Evolutionary conservation across 2,888 invertebrate genomes (phyloP).

Genomic region (Parnassius apollo): DNA sequence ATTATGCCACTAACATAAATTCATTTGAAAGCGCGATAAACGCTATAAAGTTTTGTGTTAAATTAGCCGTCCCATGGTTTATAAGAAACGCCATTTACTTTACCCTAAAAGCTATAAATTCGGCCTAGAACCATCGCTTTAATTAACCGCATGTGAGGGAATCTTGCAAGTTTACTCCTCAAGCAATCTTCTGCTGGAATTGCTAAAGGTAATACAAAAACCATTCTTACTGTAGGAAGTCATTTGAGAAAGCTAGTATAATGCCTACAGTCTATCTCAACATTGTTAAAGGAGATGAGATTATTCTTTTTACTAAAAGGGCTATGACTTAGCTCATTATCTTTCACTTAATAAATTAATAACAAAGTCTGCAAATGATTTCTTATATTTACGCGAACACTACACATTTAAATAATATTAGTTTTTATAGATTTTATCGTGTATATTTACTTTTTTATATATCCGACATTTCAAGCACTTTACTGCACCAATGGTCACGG

Average conservation of each 20-base stretch:
- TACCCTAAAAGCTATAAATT: constrained; percentile 26
- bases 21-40: constrained; percentile 25
- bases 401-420: too few species aligned
- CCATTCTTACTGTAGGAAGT: constrained; percentile 9
- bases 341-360: too few species aligned
- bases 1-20: constrained; percentile 21
- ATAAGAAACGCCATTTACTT: constrained; percentile 26
- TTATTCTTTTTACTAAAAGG: too few species aligned
- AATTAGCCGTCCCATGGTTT: constrained; percentile 26
- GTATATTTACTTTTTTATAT: too few species aligned
- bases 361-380: too few species aligned
- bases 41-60: constrained; percentile 25
- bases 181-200: constrained; percentile 10
- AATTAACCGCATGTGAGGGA: constrained; percentile 22
- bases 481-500: too few species aligned
- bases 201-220: constrained; percentile 6
- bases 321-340: too few species aligned
- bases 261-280: background rate
- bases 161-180: constrained; percentile 19
- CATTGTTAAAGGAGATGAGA: constrained; percentile 1
- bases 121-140: constrained; percentile 21
- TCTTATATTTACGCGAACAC: too few species aligned
- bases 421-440: too few species aligned
- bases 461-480: too few species aligned
- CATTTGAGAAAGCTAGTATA: constrained; percentile 3